A percentile compares a stretch with the other conserved stretches of the same genome.
Evolutionary conservation across 1,140 invertebrate genomes (phyloP).

Genomic region (Lordiphosa mommai): DNA sequence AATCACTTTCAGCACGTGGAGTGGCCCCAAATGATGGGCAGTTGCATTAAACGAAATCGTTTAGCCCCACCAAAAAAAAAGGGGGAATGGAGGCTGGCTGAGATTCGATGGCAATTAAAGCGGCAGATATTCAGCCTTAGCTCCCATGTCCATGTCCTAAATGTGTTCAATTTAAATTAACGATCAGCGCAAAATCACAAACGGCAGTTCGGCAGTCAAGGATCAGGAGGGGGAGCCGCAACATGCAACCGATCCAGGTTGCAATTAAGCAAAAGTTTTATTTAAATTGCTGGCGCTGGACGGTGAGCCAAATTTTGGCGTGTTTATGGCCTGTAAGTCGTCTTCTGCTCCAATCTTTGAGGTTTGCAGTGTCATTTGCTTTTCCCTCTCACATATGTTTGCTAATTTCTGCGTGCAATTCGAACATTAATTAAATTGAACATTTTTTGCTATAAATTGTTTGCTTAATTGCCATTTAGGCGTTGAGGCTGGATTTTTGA

Average conservation of each 20-base stretch:
- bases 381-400: conserved; percentile 58
- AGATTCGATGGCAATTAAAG: conserved; percentile 59
- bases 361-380: conserved; percentile 2
- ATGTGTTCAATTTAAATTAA: conserved; percentile 78
- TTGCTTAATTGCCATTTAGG: conserved; percentile 77
- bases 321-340: too few relatives aligned
- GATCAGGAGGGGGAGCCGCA: conserved; percentile 13
- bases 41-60: conserved; percentile 75
- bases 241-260: conserved; percentile 57
- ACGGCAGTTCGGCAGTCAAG: conserved; percentile 21
- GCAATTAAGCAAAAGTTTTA: conserved; percentile 78
- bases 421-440: conserved; percentile 74
- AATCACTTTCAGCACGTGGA: conserved; percentile 73
- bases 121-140: conserved; percentile 12
- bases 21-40: conserved; percentile 65
- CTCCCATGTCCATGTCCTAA: conserved; percentile 60
- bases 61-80: conserved; percentile 34
- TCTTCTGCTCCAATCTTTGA: too few relatives aligned
- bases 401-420: conserved; percentile 76
- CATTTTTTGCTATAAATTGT: conserved; percentile 73
- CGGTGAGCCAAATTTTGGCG: conserved; percentile 12
- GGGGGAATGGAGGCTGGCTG: background rate
- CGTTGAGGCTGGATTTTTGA: conserved; percentile 12
- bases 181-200: too few relatives aligned
- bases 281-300: conserved; percentile 68